These are phyloP conservation scores for Pelobates fuscus DNA, from an alignment of 2,113 vertebrate species.

Conservation along the genomic window DNA sequence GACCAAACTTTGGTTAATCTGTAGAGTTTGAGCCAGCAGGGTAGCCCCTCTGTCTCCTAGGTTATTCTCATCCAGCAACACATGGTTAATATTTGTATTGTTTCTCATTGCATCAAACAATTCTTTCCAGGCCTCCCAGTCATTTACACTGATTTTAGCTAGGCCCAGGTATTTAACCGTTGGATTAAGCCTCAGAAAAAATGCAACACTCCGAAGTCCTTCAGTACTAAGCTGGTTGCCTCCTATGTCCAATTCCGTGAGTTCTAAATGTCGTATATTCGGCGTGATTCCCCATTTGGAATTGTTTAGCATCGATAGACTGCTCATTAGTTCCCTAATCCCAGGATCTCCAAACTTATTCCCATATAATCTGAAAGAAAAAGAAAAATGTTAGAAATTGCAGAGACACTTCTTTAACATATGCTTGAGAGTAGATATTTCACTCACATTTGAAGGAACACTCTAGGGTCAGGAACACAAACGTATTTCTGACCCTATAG, in stretches of 20 bases:
- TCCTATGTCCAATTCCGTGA: conserved; percentile 74
- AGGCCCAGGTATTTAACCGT: conserved; percentile 70
- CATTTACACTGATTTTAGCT: conserved; percentile 63
- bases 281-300: background rate
- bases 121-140: conserved; percentile 67
- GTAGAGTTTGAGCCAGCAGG: conserved; percentile 67
- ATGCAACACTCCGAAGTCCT: conserved; percentile 66
- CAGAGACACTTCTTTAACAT: no score
- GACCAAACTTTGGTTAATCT: conserved; percentile 59
- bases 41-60: conserved; percentile 69
- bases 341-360: conserved; percentile 74
- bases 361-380: conserved; percentile 70
- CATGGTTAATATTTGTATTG: conserved; percentile 61
- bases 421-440: no score
- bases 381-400: background rate
- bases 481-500: no score
- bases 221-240: conserved; percentile 67
- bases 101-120: conserved; percentile 69
- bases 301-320: conserved; percentile 68
- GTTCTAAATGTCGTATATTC: conserved; percentile 49
- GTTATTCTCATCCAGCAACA: conserved; percentile 73
- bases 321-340: conserved; percentile 64
- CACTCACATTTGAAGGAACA: no score
- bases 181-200: conserved; percentile 68
- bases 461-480: no score